Evolutionary conservation across 2,113 vertebrate species (phyloP).

Genomic region (Microtus montanus): DNA sequence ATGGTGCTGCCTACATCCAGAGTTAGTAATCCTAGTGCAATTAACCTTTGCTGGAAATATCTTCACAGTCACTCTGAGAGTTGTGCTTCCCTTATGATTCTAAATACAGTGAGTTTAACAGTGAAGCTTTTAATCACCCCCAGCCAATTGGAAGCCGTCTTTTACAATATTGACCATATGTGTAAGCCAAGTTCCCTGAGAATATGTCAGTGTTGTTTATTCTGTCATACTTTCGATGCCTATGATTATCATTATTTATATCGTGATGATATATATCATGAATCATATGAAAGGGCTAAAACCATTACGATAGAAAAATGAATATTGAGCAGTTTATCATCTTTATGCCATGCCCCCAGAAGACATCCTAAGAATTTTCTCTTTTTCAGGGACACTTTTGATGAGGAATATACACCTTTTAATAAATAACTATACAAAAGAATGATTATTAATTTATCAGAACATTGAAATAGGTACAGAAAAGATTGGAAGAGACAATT

Average conservation of each 20-base stretch:
- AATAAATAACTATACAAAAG: neutral
- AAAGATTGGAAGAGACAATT: neutral
- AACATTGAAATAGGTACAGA: neutral
- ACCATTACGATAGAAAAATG: neutral
- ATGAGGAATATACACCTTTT: too few relatives aligned
- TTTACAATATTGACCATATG: too few relatives aligned
- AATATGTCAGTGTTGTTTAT: neutral
- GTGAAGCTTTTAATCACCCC: neutral
- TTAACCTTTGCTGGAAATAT: neutral
- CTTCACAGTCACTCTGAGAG: neutral
- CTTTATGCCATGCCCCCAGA: neutral
- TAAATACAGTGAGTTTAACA: neutral
- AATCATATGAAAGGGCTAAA: neutral
- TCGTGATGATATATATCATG: neutral
- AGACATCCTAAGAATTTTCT: neutral
- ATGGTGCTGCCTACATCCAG: too few relatives aligned
- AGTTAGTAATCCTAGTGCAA: neutral
- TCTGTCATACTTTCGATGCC: neutral
- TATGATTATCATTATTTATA: neutral
- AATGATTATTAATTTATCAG: neutral
- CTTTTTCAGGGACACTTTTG: neutral
- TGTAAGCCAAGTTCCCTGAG: neutral
- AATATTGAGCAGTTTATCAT: neutral
- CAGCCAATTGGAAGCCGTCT: neutral
- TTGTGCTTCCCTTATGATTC: neutral